phyloP scores from a whole-genome alignment of 2,113 vertebrate species.

The Bubo blakistoni region DNA sequence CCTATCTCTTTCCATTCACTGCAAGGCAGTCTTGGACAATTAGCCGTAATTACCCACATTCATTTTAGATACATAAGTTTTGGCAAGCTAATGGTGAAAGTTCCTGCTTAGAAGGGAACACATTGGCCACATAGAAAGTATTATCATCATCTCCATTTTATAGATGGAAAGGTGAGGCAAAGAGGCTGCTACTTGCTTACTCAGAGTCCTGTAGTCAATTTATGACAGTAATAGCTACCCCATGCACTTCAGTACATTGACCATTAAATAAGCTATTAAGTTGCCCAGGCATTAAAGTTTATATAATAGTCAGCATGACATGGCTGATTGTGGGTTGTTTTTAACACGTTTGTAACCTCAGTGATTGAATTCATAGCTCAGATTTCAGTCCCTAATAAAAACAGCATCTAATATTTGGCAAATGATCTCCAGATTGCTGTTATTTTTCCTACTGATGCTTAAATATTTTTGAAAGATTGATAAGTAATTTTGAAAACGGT shows the following conservation, averaged over 20 bases:
- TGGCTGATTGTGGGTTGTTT: not conserved
- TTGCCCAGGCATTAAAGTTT: not conserved
- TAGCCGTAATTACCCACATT: not conserved
- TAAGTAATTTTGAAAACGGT: constrained; percentile 13
- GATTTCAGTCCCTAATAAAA: not conserved
- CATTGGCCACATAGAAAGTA: rapidly evolving
- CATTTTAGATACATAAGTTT: not conserved
- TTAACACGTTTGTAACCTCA: not conserved
- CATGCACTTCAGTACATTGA: not conserved
- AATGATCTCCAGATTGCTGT: not conserved
- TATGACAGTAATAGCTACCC: not conserved
- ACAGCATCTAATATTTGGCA: not conserved
- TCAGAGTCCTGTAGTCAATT: not conserved
- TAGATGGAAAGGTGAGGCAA: not conserved
- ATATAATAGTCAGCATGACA: not conserved
- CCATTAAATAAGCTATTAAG: not conserved
- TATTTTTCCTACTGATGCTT: not conserved
- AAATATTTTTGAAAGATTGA: constrained; percentile 26
- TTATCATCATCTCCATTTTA: not conserved
- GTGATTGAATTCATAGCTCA: not conserved
- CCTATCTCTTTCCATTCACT: not conserved
- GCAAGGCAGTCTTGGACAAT: not conserved
- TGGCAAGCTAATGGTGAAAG: not conserved
- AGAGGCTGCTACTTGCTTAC: not conserved
- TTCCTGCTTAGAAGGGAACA: not conserved